Evolutionary conservation across 2,797 vertebrate species (phyloP).

Genomic region (Botia almorhae): DNA sequence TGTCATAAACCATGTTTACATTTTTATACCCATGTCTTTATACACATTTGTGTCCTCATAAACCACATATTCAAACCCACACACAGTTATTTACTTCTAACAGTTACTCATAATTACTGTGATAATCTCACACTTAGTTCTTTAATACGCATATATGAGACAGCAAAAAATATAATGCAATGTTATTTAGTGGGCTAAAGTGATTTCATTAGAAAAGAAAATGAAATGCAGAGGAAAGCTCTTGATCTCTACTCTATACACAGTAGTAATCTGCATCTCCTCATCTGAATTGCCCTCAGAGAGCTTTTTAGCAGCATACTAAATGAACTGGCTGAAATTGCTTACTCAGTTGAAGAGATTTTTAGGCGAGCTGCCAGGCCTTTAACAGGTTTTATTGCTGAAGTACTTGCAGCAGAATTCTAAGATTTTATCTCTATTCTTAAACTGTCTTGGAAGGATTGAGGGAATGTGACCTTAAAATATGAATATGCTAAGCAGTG

Average conservation of each 20-base stretch:
- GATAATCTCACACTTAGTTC: constrained; percentile 14
- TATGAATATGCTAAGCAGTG: constrained; percentile 4
- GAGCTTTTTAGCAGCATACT: constrained; percentile 20
- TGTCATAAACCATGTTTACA: no score
- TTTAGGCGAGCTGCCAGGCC: constrained; percentile 16
- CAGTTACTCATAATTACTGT: constrained; percentile 7
- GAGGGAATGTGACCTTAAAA: constrained; percentile 5
- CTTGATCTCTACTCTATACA: not conserved
- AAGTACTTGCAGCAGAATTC: constrained; percentile 5
- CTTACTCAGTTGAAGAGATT: constrained; percentile 29
- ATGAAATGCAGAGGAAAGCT: constrained; percentile 12
- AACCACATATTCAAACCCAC: no score
- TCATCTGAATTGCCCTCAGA: constrained; percentile 20
- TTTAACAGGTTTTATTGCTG: constrained; percentile 41
- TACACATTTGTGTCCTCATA: no score
- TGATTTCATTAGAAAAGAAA: constrained; percentile 24
- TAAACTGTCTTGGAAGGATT: constrained; percentile 1
- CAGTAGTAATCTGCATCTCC: constrained; percentile 3
- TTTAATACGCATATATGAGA: not conserved
- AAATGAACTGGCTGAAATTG: constrained; percentile 34
- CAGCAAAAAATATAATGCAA: not conserved
- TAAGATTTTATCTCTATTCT: constrained; percentile 8
- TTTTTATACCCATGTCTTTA: no score
- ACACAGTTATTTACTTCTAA: not conserved
- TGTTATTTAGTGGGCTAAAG: constrained; percentile 4